These are phyloP conservation scores for Glossosoma conforme DNA, from an alignment of 1,140 invertebrate species.

Conservation along the genomic window DNA sequence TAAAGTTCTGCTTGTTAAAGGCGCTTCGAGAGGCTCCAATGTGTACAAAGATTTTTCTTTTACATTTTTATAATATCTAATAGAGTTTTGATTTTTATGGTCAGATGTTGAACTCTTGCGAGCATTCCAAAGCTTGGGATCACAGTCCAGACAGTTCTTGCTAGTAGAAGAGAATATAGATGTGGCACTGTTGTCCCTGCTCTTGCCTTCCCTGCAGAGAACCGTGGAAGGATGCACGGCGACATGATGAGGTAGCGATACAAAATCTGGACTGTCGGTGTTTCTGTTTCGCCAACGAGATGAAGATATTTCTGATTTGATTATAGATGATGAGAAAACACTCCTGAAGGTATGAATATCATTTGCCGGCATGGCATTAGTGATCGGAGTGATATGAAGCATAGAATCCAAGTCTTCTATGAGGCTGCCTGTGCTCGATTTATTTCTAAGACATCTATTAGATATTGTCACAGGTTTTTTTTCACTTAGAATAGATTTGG, in stretches of 20 bases:
- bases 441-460: constrained; percentile 11
- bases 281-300: constrained; percentile 43
- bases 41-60: constrained; percentile 10
- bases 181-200: constrained; percentile 24
- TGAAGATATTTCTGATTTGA: constrained; percentile 47
- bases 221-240: background rate
- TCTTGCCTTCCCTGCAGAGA: constrained; percentile 14
- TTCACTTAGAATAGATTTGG: constrained; percentile 1
- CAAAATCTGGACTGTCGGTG: constrained; percentile 25
- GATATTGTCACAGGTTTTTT: constrained; percentile 4
- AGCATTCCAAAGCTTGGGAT: background rate
- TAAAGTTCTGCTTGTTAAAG: constrained; percentile 11
- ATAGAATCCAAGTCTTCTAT: constrained; percentile 24
- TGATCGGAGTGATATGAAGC: constrained; percentile 25
- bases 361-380: constrained; percentile 3
- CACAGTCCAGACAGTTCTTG: constrained; percentile 8
- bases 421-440: constrained; percentile 13
- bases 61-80: constrained; percentile 3
- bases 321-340: constrained; percentile 37
- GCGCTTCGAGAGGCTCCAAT: constrained; percentile 16
- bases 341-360: constrained; percentile 8
- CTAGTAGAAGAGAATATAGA: constrained; percentile 18
- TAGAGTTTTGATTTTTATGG: constrained; percentile 6
- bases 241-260: constrained; percentile 16
- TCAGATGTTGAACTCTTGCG: background rate